These are phyloP conservation scores for Aurelia aurita DNA, from an alignment of 30 jellyfish, hydroid and myxozoan species.

Conservation along the genomic window DNA sequence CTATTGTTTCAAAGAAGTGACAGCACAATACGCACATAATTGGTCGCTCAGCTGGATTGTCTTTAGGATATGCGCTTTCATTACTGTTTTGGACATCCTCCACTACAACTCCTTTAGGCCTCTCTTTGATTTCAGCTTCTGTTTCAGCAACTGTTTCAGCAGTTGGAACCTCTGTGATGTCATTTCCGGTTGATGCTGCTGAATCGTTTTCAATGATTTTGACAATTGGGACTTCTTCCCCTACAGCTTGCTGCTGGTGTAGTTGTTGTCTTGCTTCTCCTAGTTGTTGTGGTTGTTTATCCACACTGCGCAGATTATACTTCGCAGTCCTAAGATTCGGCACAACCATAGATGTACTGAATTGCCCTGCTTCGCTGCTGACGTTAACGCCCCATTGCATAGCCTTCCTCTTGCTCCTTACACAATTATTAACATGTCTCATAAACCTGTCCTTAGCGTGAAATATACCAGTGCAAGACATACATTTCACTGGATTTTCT, in stretches of 20 bases:
- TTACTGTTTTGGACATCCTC: neutral
- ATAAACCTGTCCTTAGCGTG: constrained; percentile 3
- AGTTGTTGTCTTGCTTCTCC: neutral
- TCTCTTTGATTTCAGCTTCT: no score
- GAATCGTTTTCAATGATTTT: neutral
- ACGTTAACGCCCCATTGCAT: neutral
- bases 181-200: neutral
- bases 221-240: no score
- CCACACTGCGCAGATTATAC: neutral
- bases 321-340: neutral
- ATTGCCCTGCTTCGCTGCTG: no score
- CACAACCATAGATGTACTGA: neutral
- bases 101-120: neutral
- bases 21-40: constrained; percentile 18
- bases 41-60: neutral
- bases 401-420: constrained; percentile 3
- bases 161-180: neutral
- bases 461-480: constrained; percentile 9
- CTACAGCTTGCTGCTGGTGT: no score
- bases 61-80: neutral
- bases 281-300: neutral
- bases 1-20: constrained; percentile 11
- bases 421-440: constrained; percentile 8
- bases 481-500: constrained; percentile 8
- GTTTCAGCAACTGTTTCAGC: neutral